Conservation (phyloP, 2,888 invertebrate genomes). For the Oxyscelio sp. region DNA sequence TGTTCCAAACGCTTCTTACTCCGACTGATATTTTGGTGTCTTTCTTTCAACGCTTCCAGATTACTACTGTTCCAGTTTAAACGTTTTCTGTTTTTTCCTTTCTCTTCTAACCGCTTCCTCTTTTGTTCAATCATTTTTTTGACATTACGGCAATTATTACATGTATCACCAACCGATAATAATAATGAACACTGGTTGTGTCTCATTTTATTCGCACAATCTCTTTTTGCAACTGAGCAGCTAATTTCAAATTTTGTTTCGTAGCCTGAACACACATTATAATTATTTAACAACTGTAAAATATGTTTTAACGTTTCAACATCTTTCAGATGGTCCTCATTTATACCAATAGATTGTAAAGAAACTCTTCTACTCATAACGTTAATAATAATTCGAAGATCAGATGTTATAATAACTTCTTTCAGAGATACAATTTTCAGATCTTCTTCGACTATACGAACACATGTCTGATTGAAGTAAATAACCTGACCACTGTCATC, state of each 20-base stretch:
- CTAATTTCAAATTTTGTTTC: not conserved
- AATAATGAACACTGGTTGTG: constrained; percentile 36
- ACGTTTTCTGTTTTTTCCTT: too few species aligned
- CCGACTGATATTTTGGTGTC: too few species aligned
- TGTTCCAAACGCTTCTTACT: too few species aligned
- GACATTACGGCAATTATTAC: constrained; percentile 31
- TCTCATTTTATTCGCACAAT: constrained; percentile 2
- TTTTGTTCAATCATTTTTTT: constrained; percentile 5
- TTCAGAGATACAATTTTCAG: not conserved
- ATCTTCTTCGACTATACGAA: not conserved
- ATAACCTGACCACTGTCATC: not conserved
- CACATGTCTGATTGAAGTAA: constrained; percentile 4
- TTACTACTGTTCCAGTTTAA: not conserved
- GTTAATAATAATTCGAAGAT: constrained; percentile 12
- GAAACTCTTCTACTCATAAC: not conserved
- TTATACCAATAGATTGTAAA: not conserved
- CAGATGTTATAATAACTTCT: constrained; percentile 1
- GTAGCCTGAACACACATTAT: constrained; percentile 7
- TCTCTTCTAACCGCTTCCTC: not conserved
- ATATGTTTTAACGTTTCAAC: not conserved
- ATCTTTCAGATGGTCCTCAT: not conserved
- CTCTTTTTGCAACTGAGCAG: constrained; percentile 23
- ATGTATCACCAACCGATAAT: not conserved
- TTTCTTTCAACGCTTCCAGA: not conserved
- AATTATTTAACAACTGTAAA: constrained; percentile 2